Evolutionary conservation across 2,113 vertebrate genomes (phyloP).

Genomic region (Chloropsis cyanopogon): DNA sequence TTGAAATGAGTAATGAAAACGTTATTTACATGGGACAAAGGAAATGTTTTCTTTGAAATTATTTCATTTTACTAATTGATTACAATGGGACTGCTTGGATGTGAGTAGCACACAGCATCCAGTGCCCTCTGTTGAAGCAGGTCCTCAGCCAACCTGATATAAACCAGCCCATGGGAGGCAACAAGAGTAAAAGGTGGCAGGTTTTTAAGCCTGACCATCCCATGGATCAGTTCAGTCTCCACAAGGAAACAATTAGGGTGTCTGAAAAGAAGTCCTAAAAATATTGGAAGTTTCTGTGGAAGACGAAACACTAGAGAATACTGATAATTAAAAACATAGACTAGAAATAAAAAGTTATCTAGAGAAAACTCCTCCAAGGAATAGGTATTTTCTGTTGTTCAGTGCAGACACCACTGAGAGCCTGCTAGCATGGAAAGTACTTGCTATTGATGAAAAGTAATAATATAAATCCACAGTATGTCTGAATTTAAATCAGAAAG

Average conservation of each 20-base stretch:
- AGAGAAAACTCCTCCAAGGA: not conserved
- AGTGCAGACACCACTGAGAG: not conserved
- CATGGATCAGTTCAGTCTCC: not conserved
- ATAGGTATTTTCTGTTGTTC: not conserved
- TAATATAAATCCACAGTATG: not conserved
- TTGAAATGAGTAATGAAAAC: conserved; percentile 26
- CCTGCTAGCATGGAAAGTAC: not conserved
- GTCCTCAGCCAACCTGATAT: not conserved
- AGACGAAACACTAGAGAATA: not conserved
- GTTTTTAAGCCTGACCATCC: not conserved
- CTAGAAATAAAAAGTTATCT: not conserved
- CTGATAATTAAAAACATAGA: not conserved
- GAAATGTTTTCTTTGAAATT: conserved; percentile 12
- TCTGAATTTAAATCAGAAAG: conserved; percentile 43
- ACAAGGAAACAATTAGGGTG: not conserved
- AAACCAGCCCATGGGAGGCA: not conserved
- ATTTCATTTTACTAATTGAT: conserved; percentile 4
- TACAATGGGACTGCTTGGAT: not conserved
- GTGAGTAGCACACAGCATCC: not conserved
- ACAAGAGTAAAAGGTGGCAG: not conserved
- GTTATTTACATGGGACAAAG: not conserved
- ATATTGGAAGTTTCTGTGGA: not conserved
- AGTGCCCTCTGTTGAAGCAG: not conserved
- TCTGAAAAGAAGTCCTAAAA: not conserved
- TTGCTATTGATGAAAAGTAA: not conserved